Percentiles rank a stretch among this genome's conserved stretches.
Conservation (phyloP, 2,797 vertebrate species). For the Cirrhinus mrigala region DNA sequence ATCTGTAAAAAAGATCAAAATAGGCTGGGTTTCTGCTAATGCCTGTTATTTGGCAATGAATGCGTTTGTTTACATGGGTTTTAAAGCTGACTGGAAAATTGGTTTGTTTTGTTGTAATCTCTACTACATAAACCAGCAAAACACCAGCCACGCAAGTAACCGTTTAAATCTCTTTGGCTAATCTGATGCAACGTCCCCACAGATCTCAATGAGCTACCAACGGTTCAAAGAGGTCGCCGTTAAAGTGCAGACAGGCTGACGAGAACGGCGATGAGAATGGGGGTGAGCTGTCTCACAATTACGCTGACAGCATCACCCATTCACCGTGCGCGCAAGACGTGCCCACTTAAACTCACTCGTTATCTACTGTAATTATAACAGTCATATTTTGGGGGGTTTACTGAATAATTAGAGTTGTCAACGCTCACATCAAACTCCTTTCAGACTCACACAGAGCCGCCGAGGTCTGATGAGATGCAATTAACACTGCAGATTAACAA, state of each 20-base stretch:
- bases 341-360: slow-evolving; percentile 21
- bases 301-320: slow-evolving; percentile 40
- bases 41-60: neutral
- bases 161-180: neutral
- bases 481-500: slow-evolving; percentile 75
- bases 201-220: slow-evolving; percentile 7
- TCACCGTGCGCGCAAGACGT: neutral
- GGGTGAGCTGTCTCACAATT: slow-evolving; percentile 37
- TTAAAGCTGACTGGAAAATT: slow-evolving; percentile 12
- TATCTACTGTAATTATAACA: slow-evolving; percentile 49
- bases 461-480: slow-evolving; percentile 74
- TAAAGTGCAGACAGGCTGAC: slow-evolving; percentile 24
- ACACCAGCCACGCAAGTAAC: neutral
- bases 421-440: slow-evolving; percentile 68
- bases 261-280: neutral
- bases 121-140: slow-evolving; percentile 7
- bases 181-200: slow-evolving; percentile 2
- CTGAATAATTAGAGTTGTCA: slow-evolving; percentile 73
- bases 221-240: slow-evolving; percentile 17
- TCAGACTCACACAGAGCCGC: slow-evolving; percentile 65
- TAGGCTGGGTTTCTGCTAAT: neutral
- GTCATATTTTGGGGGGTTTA: slow-evolving; percentile 45
- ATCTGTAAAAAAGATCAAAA: neutral
- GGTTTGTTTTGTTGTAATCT: slow-evolving; percentile 28
- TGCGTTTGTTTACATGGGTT: neutral